Evolutionary conservation across 2,888 invertebrate genomes (phyloP).

Genomic region (Scaptomyza polygonia): DNA sequence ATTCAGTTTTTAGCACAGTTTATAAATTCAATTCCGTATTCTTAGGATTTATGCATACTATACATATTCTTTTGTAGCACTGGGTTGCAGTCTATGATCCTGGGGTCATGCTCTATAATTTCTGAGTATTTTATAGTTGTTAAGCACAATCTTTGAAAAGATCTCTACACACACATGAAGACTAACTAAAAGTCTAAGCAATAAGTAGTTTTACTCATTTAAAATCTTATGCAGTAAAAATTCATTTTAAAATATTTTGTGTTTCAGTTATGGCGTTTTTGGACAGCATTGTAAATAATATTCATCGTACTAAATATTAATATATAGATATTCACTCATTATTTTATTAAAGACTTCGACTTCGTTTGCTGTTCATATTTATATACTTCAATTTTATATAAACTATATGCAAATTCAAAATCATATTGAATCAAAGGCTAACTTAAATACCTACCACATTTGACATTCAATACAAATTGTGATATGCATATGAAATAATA

Average conservation of each 20-base stretch:
- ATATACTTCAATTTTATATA: conserved; percentile 36
- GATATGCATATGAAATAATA: background rate
- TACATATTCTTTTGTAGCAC: conserved; percentile 31
- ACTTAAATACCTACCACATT: background rate
- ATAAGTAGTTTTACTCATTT: conserved; percentile 11
- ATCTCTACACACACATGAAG: conserved; percentile 9
- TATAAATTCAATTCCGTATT: conserved; percentile 44
- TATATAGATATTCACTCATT: conserved; percentile 53
- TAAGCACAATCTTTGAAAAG: conserved; percentile 13
- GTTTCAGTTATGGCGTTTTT: conserved; percentile 62
- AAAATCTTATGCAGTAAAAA: conserved; percentile 22
- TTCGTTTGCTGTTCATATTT: conserved; percentile 21
- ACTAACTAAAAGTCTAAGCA: conserved; percentile 14
- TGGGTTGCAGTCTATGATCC: conserved; percentile 34
- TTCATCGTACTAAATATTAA: no score
- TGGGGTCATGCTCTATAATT: conserved; percentile 11
- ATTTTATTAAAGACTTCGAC: conserved; percentile 46
- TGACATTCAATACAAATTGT: background rate
- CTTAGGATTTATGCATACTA: conserved; percentile 13
- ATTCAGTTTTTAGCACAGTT: conserved; percentile 37
- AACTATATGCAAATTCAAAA: conserved; percentile 34
- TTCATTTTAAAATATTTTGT: conserved; percentile 20
- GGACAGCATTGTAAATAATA: conserved; percentile 64
- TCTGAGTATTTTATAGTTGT: conserved; percentile 50
- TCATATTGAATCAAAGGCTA: conserved; percentile 13